Evolutionary conservation across 2,888 invertebrate species (phyloP).

Genomic region (Antheraea yamamai): DNA sequence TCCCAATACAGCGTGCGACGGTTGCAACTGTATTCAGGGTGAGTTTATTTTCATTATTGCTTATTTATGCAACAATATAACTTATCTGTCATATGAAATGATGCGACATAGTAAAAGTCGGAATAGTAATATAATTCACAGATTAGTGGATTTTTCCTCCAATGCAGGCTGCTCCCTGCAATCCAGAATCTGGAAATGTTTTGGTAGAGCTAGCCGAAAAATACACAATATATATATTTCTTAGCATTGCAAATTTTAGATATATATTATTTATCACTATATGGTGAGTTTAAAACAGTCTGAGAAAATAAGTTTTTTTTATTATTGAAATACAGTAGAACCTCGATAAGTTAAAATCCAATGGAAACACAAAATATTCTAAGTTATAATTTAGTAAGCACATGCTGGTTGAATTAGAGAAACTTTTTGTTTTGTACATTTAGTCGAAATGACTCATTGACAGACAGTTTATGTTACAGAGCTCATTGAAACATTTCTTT

Average conservation of each 20-base stretch:
- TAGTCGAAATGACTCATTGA: too few species aligned
- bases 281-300: neutral
- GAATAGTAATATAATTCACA: too few species aligned
- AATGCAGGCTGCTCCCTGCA: neutral
- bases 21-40: constrained; percentile 86
- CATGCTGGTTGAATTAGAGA: too few species aligned
- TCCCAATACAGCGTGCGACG: constrained; percentile 84
- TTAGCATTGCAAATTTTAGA: neutral
- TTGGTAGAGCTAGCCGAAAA: neutral
- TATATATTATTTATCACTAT: neutral
- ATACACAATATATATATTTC: neutral
- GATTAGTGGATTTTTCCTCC: neutral
- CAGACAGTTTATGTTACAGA: too few species aligned
- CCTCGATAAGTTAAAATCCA: neutral
- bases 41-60: constrained; percentile 48
- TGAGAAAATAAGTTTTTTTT: neutral
- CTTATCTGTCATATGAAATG: too few species aligned
- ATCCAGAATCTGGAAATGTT: neutral
- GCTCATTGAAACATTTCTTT: too few species aligned
- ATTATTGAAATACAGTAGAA: neutral
- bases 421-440: too few species aligned
- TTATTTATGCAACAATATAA: too few species aligned
- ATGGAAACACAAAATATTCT: too few species aligned
- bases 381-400: too few species aligned
- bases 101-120: too few species aligned